Base-by-base conservation (phyloP, 1,140 invertebrate genomes). In the Drosophila ohnishii region DNA sequence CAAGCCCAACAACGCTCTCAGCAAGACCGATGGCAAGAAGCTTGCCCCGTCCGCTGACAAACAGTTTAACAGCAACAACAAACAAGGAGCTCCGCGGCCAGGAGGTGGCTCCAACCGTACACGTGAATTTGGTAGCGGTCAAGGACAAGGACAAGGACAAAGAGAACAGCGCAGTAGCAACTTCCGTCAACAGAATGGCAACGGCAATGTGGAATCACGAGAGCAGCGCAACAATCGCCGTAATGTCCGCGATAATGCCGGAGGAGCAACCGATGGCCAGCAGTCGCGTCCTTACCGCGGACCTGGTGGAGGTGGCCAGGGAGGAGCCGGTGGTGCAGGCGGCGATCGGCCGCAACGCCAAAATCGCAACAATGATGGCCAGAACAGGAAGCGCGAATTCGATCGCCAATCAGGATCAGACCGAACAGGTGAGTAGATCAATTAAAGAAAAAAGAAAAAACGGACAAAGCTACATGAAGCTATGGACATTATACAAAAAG, bases 321-420 rank as follows among this genome's bases (percentile, higher is more conserved):
- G 56, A 9, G 71, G 72, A 30, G 75, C 78, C n/a, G 65, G 72
- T 30, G 77, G 78, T 34, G 61, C 71, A 22, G 61, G 65, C 14
- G 73, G 72, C 71, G 92, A 93, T 84, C 69, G 90, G 53, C 92
- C 80, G 90, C 76, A 83, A 75, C 82, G 91, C 53, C 82, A 86
- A 37, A 90, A 93, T 69, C 92, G 94, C 22, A 93, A 92, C 70
- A 95, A 95, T 87, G 95, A 95, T 75, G 94, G 95, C 75, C 94
- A 96, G 75, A 90, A 90, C 78, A 81, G 90, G 42, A 98, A 97
- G 92, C 94, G 97, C 39, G 97, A 99, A 93, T 99, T 97, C 92
- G 98, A 99, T 92, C 95, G 98, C 71, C 97, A 98, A 92, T 98
- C 97, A 88, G 97, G 97, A 75, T 97, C 96, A 59, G 97, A 98